Conservation (phyloP, 1,140 invertebrate species). For the Aplysia californica region DNA sequence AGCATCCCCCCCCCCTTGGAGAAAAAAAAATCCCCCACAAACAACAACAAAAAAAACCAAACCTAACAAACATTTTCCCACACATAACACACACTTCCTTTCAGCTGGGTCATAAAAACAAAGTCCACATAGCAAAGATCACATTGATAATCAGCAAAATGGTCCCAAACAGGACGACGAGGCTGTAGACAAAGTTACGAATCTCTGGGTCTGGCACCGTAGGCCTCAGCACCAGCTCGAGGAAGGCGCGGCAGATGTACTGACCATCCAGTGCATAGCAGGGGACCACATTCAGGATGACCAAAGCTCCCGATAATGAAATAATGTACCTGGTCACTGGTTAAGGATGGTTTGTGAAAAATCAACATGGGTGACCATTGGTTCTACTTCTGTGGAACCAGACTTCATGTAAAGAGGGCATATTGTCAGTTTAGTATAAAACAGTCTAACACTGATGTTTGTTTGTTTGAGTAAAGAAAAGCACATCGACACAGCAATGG, state of each 20-base stretch:
- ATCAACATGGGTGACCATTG: not conserved
- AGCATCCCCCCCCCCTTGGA: too few relatives aligned
- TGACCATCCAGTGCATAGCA: constrained; percentile 94
- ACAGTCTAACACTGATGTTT: too few relatives aligned
- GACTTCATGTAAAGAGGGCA: too few relatives aligned
- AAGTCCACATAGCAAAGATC: constrained; percentile 63
- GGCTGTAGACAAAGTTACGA: constrained; percentile 54
- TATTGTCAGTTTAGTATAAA: too few relatives aligned
- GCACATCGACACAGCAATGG: too few relatives aligned
- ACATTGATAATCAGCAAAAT: constrained; percentile 59
- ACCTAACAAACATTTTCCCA: too few relatives aligned
- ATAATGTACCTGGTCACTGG: constrained; percentile 73
- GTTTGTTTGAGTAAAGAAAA: too few relatives aligned
- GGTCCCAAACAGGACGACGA: constrained; percentile 62
- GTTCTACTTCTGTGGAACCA: too few relatives aligned
- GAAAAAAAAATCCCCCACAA: too few relatives aligned
- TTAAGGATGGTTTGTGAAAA: constrained; percentile 23
- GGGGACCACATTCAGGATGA: constrained; percentile 91
- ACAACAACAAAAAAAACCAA: too few relatives aligned
- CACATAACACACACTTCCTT: too few relatives aligned
- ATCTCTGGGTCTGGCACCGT: constrained; percentile 56
- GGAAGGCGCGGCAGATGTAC: constrained; percentile 77
- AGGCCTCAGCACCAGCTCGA: constrained; percentile 63
- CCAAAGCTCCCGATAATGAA: constrained; percentile 90
- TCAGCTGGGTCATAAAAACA: constrained; percentile 57